Percentiles rank a stretch among this genome's conserved stretches.
phyloP scores from a whole-genome alignment of 2,888 invertebrate genomes.

The Saturnia pavonia region DNA sequence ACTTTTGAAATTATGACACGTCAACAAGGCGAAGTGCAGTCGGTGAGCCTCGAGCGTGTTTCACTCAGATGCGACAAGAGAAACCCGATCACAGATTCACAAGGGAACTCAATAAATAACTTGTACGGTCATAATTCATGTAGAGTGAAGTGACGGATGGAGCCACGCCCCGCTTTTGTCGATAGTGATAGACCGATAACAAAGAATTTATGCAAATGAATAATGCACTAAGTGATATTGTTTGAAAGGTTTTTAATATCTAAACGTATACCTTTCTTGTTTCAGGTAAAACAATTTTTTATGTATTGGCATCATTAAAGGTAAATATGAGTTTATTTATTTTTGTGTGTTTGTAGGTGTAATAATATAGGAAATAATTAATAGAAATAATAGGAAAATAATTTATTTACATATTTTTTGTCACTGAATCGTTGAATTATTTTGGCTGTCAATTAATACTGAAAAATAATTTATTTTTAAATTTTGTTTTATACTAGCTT shows the following conservation, averaged over 20 bases:
- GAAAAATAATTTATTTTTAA: too few species aligned
- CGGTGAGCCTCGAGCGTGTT: not conserved
- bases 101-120: slow-evolving; percentile 61
- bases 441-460: too few species aligned
- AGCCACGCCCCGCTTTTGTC: slow-evolving; percentile 41
- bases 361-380: too few species aligned
- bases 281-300: slow-evolving; percentile 54
- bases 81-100: slow-evolving; percentile 58
- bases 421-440: too few species aligned
- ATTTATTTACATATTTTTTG: too few species aligned
- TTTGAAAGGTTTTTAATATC: slow-evolving; percentile 15
- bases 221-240: slow-evolving; percentile 21
- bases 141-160: slow-evolving; percentile 39
- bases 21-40: not conserved
- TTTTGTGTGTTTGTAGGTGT: not conserved
- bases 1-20: not conserved
- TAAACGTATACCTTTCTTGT: slow-evolving; percentile 59
- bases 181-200: slow-evolving; percentile 27
- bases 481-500: too few species aligned
- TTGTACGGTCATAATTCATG: slow-evolving; percentile 59
- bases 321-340: not conserved
- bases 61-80: slow-evolving; percentile 46
- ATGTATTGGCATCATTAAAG: not conserved
- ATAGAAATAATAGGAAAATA: too few species aligned
- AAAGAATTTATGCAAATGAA: slow-evolving; percentile 30